Base-by-base conservation (phyloP, 2,113 vertebrate species). In the Saccopteryx leptura region DNA sequence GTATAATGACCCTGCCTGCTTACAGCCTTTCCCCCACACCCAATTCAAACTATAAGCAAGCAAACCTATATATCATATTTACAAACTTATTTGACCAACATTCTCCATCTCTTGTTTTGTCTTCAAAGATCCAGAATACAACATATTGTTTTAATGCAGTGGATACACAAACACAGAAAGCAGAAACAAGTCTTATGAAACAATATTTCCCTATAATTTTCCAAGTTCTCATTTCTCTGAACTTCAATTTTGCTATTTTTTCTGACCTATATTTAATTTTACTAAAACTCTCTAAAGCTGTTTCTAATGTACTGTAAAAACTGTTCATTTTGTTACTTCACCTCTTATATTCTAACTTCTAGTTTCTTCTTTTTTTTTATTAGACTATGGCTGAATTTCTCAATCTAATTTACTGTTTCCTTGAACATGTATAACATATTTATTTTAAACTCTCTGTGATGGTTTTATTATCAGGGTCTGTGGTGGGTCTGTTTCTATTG, bases 251-350 rank as follows among this genome's bases (percentile, higher is more conserved):
- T 9, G 5, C 52, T 39, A 54, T 33, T n/a, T 88, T 91, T 92
- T 18, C n/a, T 28, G 31, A 79, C 15, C 9, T 66, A 39, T 39
- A 28, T 14, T 86, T 48, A 50, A 69, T 56, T 63, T 75, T 89
- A 17, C 11, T 78, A 23, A 65, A 54, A 46, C 0, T 2, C 11
- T 63, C 5, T 26, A 19, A 75, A 89, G 17, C 31, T 75, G 1
- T 81, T 91, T 80, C 23, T 88, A 60, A 60, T 60, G 33, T 79
- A 48, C n/a, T 79, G n/a, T 89, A 26, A 52, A 92, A 83, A 89
- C 0, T 9, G 78, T 63, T n/a, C 19, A 24, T 33, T 63, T 12
- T 48, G 12, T 56, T 39, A 50, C n/a, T 72, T 76, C 21, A 72
- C 33, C 13, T 65, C 33, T 33, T 72, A 3, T 78, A 54, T 26